phyloP scores from a whole-genome alignment of 2,113 vertebrate genomes.

The Corythornis vintsioides region DNA sequence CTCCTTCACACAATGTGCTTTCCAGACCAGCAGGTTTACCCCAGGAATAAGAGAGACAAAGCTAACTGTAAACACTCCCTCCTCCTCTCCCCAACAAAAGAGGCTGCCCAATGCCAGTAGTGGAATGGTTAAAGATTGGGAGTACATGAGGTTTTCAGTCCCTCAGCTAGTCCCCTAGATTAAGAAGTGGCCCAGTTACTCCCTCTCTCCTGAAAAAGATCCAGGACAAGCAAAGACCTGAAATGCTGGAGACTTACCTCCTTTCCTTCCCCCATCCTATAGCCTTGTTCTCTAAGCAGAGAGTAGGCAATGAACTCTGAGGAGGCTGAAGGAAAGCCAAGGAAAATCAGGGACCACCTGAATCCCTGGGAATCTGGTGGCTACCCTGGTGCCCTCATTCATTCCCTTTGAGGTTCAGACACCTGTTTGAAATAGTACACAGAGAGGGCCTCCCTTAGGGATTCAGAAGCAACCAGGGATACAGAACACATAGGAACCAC shows the following conservation, averaged over 20 bases:
- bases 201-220: conserved; percentile 50
- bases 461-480: conserved; percentile 49
- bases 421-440: conserved; percentile 64
- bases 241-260: conserved; percentile 54
- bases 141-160: conserved; percentile 18
- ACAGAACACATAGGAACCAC: conserved; percentile 49
- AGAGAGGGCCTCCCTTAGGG: conserved; percentile 52
- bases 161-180: conserved; percentile 24
- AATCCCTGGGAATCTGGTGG: conserved; percentile 64
- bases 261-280: conserved; percentile 60
- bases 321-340: conserved; percentile 63
- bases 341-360: conserved; percentile 63
- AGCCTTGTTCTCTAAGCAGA: conserved; percentile 56
- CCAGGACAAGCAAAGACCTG: conserved; percentile 47
- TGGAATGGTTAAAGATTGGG: conserved; percentile 61
- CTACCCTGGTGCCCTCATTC: conserved; percentile 65
- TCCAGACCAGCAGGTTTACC: conserved; percentile 34
- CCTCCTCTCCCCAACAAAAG: conserved; percentile 30
- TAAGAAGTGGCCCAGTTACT: conserved; percentile 35
- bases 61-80: conserved; percentile 44
- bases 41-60: conserved; percentile 46
- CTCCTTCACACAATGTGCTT: conserved; percentile 15
- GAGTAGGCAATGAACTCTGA: conserved; percentile 55
- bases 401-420: conserved; percentile 62
- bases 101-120: conserved; percentile 28